phyloP scores from a whole-genome alignment of 2,797 vertebrate species.

The Rousettus madagascariensis region DNA sequence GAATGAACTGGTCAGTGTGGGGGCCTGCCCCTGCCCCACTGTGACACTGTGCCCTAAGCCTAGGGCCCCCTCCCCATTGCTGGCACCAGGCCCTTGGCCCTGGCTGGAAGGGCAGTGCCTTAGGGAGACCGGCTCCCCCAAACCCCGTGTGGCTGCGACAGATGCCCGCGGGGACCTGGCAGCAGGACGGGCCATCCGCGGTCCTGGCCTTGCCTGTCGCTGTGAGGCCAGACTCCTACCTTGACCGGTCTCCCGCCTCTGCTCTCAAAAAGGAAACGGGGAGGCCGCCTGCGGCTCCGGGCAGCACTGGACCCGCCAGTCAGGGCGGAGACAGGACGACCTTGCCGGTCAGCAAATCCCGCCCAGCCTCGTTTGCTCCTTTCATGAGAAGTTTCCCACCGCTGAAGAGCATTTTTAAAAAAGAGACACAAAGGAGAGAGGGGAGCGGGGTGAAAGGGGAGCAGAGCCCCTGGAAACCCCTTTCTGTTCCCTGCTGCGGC shows the following conservation, averaged over 20 bases:
- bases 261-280: background rate
- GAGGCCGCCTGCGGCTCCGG: background rate
- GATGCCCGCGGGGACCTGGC: background rate
- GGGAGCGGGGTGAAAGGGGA: conserved; percentile 58
- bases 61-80: background rate
- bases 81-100: background rate
- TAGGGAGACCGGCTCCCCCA: background rate
- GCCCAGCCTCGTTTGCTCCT: conserved; percentile 76
- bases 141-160: background rate
- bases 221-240: no score
- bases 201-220: background rate
- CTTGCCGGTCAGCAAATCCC: background rate
- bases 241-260: background rate
- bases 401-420: conserved; percentile 61
- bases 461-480: conserved; percentile 68
- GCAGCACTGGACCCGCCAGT: background rate
- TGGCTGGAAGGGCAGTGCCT: background rate
- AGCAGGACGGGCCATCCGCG: rapidly evolving
- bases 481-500: conserved; percentile 59
- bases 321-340: background rate
- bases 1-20: background rate
- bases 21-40: background rate
- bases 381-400: conserved; percentile 75
- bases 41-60: background rate
- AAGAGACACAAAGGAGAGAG: background rate